These are phyloP conservation scores for Zapus hudsonius DNA, from an alignment of 2,113 vertebrate species.

Conservation along the genomic window DNA sequence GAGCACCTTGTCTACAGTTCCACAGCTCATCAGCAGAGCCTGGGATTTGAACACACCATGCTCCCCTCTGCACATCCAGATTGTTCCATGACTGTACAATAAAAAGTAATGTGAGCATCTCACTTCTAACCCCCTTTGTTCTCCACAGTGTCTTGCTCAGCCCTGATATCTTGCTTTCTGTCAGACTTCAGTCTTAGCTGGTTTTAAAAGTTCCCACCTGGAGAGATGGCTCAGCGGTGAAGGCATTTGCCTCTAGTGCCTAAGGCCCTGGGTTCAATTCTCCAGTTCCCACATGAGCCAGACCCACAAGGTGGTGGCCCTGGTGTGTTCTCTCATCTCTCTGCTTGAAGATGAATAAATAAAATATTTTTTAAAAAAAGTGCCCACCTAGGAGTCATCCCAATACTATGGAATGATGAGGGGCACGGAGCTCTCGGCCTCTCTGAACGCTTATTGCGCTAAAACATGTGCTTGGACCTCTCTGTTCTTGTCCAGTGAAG, in stretches of 20 bases:
- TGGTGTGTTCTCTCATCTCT: too few relatives aligned
- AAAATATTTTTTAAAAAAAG: too few relatives aligned
- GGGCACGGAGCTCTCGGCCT: too few relatives aligned
- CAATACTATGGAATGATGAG: fast-evolving
- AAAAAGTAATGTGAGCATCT: too few relatives aligned
- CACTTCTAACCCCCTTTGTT: fast-evolving
- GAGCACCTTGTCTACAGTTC: background rate
- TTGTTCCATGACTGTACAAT: background rate
- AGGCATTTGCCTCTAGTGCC: too few relatives aligned
- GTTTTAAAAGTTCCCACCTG: background rate
- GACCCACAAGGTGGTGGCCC: too few relatives aligned
- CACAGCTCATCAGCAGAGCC: background rate
- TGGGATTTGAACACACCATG: background rate
- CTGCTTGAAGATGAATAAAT: too few relatives aligned
- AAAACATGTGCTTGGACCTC: background rate
- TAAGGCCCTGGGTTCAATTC: too few relatives aligned
- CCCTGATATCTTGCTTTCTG: background rate
- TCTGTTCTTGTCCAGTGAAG: background rate
- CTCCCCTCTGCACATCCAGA: too few relatives aligned
- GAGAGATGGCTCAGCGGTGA: too few relatives aligned
- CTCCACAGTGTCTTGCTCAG: fast-evolving
- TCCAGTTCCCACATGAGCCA: too few relatives aligned
- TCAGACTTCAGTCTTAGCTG: background rate
- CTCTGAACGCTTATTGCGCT: background rate
- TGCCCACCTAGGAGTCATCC: too few relatives aligned